phyloP scores from a whole-genome alignment of 2,888 invertebrate species.

The Erebia ligea region DNA sequence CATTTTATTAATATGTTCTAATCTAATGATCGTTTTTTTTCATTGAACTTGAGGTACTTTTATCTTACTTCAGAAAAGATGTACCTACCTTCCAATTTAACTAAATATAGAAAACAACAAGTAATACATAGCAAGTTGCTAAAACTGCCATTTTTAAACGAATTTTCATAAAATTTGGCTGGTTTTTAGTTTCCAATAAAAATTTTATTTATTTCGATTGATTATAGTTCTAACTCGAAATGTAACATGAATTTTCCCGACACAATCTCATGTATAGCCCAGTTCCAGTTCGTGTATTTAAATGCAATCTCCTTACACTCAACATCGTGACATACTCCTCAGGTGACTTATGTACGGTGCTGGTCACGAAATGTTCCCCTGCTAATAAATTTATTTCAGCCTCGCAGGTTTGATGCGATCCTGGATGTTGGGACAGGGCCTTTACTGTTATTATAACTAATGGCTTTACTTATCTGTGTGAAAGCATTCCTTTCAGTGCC shows the following conservation, averaged over 20 bases:
- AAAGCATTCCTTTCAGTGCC: background rate
- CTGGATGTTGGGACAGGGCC: slow-evolving; percentile 36
- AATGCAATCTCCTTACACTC: slow-evolving; percentile 45
- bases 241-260: slow-evolving; percentile 2
- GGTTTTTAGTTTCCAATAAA: no score
- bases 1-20: background rate
- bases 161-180: no score
- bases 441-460: slow-evolving; percentile 40
- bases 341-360: slow-evolving; percentile 51
- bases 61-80: no score
- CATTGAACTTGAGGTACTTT: no score
- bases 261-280: background rate
- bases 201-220: no score
- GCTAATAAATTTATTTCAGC: slow-evolving; percentile 50
- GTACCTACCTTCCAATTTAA: no score
- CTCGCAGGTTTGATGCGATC: slow-evolving; percentile 44
- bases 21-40: no score
- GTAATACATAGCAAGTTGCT: no score
- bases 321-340: slow-evolving; percentile 47
- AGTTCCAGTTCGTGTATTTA: slow-evolving; percentile 25
- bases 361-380: slow-evolving; percentile 53
- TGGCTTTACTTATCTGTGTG: slow-evolving; percentile 22
- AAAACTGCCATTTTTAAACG: no score
- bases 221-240: no score
- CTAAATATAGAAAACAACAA: no score